Base-by-base conservation (phyloP, 2,113 vertebrate genomes). In the Eleginops maclovinus region DNA sequence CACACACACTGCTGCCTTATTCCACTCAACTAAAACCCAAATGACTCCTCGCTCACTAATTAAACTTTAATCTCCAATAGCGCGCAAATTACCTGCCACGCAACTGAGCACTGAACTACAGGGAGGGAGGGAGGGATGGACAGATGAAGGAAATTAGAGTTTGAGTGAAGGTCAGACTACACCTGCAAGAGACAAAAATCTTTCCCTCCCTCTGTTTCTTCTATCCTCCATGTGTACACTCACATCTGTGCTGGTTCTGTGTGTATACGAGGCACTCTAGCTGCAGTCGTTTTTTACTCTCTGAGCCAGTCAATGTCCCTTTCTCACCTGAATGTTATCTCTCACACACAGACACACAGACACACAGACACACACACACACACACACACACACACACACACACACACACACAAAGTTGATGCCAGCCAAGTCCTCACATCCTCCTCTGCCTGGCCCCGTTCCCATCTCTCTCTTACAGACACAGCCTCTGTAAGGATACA, bases 41-140 rank as follows among this genome's bases (percentile, higher is more conserved):
- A 94, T 94, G 90, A 94, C 93, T 94, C 89, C 78, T 84, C 84
- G 82, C 87, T 88, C 89, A 89, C 92, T 94, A 95, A 95, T 95
- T 94, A 94, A 94, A 94, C 93, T 94, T 94, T 94, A 95, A 94
- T 95, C 93, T 93, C 88, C 92, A 88, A 92, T 93, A 94, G 92
- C 83, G 88, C 88, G 79, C 94, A 95, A 94, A 94, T 93, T 92
- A 94, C 92, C 94, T 94, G 94, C 92, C 92, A 93, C 75, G 72
- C 93, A 93, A 91, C 91, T 87, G 89, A 94, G 87, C 47, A 53
- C 79, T 87, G 75, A 85, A 86, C 88, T 71, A 85, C 83, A 68
- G 77, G 78, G 87, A 81, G 75, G 65, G 76, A 78, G 68, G 53
- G 63, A 73, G 67, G 17, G 71, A 88, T 65, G 79, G 84, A 81